Evolutionary conservation across 2,113 vertebrate species (phyloP).

Genomic region (Madoqua kirkii): DNA sequence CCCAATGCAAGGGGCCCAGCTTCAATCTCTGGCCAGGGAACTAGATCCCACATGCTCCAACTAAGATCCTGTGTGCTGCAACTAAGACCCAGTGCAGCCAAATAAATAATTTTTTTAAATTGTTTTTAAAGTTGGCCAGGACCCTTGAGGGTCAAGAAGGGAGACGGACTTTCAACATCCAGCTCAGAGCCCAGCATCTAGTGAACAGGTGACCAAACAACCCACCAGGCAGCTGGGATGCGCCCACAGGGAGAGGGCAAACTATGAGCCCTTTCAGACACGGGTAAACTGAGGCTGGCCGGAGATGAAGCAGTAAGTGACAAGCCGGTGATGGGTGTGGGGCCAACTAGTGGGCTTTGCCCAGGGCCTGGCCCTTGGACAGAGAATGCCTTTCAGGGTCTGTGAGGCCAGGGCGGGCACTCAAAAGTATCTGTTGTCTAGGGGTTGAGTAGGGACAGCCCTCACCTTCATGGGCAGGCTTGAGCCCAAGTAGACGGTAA

Average conservation of each 20-base stretch:
- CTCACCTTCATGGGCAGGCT: conserved; percentile 93
- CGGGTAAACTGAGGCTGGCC: background rate
- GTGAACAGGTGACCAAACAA: background rate
- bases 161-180: background rate
- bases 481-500: conserved; percentile 90
- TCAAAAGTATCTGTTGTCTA: background rate
- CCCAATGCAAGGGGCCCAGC: background rate
- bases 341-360: background rate
- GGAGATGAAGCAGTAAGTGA: background rate
- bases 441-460: no score
- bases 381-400: background rate
- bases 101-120: background rate
- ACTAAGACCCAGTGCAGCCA: background rate
- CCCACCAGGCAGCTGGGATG: background rate
- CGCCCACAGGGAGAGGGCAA: background rate
- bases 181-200: background rate
- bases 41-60: background rate
- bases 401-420: background rate
- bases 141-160: background rate
- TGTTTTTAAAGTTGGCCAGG: background rate
- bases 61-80: background rate
- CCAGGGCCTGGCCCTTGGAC: background rate
- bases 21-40: background rate
- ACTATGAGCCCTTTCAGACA: background rate
- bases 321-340: background rate